These are phyloP conservation scores for Monodelphis domestica DNA, from an alignment of 2,797 vertebrate species.

Conservation along the genomic window DNA sequence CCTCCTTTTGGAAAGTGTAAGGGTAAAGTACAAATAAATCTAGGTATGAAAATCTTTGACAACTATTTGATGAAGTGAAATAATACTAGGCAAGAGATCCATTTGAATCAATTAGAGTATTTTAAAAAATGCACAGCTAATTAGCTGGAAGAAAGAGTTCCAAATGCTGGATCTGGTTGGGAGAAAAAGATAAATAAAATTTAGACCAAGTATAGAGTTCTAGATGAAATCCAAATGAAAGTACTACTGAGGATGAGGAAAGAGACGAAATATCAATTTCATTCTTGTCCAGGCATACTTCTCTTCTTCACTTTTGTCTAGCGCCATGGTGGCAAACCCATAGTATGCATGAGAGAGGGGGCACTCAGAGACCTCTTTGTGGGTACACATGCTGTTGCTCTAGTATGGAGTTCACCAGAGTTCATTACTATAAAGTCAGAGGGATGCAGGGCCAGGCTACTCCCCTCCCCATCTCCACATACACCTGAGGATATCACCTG, in stretches of 20 bases:
- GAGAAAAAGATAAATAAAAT: neutral
- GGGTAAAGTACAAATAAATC: neutral
- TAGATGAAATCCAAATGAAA: neutral
- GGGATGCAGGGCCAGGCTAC: no score
- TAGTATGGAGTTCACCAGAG: no score
- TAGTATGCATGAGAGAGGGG: no score
- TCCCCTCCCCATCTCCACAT: no score
- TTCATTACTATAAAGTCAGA: no score
- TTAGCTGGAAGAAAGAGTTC: neutral
- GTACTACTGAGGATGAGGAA: neutral
- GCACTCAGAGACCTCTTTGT: no score
- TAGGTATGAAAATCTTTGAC: neutral
- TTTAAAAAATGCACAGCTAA: neutral
- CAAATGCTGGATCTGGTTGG: neutral
- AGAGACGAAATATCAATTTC: neutral
- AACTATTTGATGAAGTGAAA: neutral
- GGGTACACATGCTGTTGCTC: no score
- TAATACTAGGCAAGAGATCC: neutral
- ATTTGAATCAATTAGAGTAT: neutral
- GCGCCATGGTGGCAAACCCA: no score
- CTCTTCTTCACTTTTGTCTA: neutral
- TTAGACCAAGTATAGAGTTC: neutral
- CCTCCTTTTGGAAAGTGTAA: neutral
- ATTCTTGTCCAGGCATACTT: neutral
- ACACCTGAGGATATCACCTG: no score